These are phyloP conservation scores for Metalampra italica DNA, from an alignment of 2,888 invertebrate genomes.

Conservation along the genomic window DNA sequence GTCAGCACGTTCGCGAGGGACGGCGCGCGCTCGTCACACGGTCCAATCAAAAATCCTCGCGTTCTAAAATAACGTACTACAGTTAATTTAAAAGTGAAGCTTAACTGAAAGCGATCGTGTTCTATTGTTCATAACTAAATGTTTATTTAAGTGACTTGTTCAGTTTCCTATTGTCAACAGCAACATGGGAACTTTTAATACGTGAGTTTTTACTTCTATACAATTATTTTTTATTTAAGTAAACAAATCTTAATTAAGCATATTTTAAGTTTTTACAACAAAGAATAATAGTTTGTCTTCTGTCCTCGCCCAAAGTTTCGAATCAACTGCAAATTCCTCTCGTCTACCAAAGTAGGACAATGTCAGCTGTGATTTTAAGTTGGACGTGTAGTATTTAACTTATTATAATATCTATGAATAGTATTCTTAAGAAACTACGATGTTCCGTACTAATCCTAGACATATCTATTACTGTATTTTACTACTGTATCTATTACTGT, in stretches of 20 bases:
- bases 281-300: constrained; percentile 4
- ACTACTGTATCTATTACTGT: too few species aligned
- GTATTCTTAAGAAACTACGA: background rate
- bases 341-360: constrained; percentile 55
- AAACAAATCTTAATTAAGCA: background rate
- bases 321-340: constrained; percentile 42
- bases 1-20: constrained; percentile 55
- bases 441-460: too few species aligned
- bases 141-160: constrained; percentile 50
- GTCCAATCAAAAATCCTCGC: constrained; percentile 28
- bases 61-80: constrained; percentile 18
- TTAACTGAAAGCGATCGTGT: constrained; percentile 27
- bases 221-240: background rate
- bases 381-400: constrained; percentile 17
- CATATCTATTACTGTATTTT: too few species aligned
- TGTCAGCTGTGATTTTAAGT: constrained; percentile 40
- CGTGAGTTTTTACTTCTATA: constrained; percentile 37
- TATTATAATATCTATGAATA: constrained; percentile 17
- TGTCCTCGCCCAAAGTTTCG: constrained; percentile 17
- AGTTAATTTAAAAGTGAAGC: constrained; percentile 8
- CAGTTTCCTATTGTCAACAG: constrained; percentile 36
- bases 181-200: constrained; percentile 60
- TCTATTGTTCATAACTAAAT: constrained; percentile 36
- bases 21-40: constrained; percentile 50
- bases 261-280: background rate